phyloP scores from a whole-genome alignment of 2,888 invertebrate species.

The Xanthorhoe designata region DNA sequence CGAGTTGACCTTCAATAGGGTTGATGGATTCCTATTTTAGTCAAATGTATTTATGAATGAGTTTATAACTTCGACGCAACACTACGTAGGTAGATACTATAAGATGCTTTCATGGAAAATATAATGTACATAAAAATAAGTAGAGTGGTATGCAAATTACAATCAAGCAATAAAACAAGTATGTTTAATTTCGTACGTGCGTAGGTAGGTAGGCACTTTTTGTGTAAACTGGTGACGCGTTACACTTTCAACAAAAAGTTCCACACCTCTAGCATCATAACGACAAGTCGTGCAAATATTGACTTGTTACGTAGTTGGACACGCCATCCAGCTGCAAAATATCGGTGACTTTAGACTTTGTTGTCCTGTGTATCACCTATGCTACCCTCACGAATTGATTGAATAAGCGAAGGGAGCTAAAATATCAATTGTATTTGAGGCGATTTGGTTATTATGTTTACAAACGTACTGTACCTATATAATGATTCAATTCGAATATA shows the following conservation, averaged over 20 bases:
- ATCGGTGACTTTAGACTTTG: background rate
- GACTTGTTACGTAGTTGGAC: conserved; percentile 62
- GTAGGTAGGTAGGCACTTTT: too few relatives aligned
- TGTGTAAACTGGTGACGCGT: conserved; percentile 61
- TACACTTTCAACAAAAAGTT: conserved; percentile 64
- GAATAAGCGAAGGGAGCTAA: background rate
- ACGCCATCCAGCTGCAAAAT: conserved; percentile 26
- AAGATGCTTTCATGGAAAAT: too few relatives aligned
- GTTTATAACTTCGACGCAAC: too few relatives aligned
- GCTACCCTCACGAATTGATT: background rate
- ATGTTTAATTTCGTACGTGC: conserved; percentile 13
- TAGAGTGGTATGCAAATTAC: conserved; percentile 1
- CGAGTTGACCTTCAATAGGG: too few relatives aligned
- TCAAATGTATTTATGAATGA: too few relatives aligned
- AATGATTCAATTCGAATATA: too few relatives aligned
- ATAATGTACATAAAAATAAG: too few relatives aligned
- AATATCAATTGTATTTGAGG: background rate
- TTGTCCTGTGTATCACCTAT: too few relatives aligned
- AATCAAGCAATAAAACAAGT: conserved; percentile 12
- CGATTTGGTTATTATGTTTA: background rate
- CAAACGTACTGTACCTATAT: too few relatives aligned
- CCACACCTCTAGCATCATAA: conserved; percentile 69
- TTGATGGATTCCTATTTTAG: too few relatives aligned
- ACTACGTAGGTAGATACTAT: too few relatives aligned
- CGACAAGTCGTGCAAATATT: conserved; percentile 70